phyloP scores from a whole-genome alignment of 2,113 vertebrate genomes.

The Rhinopomastus cyanomelas region DNA sequence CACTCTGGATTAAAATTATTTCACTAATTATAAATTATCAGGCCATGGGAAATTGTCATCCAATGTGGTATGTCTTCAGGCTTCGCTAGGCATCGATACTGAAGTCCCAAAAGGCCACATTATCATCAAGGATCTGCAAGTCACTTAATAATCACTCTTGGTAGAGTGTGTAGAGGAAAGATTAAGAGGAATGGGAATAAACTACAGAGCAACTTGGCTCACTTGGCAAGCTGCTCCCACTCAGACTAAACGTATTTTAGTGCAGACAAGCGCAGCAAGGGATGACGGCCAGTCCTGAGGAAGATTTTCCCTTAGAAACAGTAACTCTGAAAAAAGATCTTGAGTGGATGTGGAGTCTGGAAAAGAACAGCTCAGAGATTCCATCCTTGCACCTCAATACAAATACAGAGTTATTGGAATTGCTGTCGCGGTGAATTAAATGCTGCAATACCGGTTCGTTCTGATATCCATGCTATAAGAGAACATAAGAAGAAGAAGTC shows the following conservation, averaged over 20 bases:
- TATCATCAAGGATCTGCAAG: neutral
- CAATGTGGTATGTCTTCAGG: neutral
- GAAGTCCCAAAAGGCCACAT: neutral
- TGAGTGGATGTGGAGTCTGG: neutral
- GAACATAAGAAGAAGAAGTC: neutral
- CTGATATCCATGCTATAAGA: neutral
- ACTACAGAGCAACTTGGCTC: neutral
- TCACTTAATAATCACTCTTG: neutral
- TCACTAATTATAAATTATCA: conserved; percentile 42
- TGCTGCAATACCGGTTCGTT: neutral
- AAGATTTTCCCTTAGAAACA: neutral
- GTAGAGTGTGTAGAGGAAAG: neutral
- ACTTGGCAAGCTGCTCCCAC: neutral
- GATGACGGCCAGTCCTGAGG: neutral
- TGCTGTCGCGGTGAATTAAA: neutral
- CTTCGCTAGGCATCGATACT: neutral
- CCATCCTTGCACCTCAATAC: neutral
- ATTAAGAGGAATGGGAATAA: neutral
- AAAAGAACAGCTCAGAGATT: neutral
- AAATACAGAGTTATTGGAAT: neutral
- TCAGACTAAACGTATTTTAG: neutral
- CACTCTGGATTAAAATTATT: conserved; percentile 22
- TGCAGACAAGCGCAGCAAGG: neutral
- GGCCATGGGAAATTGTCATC: neutral
- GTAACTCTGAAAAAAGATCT: neutral